Percentiles rank a stretch among this genome's conserved stretches.
Conservation (phyloP, 2,113 vertebrate species). For the Epinephelus lanceolatus region DNA sequence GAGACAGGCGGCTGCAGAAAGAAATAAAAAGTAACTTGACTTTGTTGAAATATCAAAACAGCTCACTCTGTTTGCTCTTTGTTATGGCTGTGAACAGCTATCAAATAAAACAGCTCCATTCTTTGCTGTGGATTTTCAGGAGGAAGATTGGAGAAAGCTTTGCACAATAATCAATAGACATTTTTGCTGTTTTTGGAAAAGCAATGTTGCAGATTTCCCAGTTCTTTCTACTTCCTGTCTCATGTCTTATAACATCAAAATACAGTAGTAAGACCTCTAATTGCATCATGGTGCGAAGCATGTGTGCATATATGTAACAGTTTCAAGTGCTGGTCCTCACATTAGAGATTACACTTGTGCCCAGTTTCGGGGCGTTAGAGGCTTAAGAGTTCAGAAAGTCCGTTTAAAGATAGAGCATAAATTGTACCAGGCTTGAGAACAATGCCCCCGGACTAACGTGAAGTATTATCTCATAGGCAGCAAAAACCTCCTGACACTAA, state of each 20-base stretch:
- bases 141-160: constrained; percentile 3
- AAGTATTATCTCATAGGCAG: constrained; percentile 49
- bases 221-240: not conserved
- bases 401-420: constrained; percentile 25
- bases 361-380: not conserved
- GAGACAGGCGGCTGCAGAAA: not conserved
- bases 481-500: constrained; percentile 60
- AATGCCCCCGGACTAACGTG: constrained; percentile 32
- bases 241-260: not conserved
- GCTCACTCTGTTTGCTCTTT: not conserved
- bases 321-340: not conserved
- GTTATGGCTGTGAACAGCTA: not conserved
- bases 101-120: constrained; percentile 17
- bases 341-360: constrained; percentile 4
- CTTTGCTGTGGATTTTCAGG: not conserved
- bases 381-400: constrained; percentile 30
- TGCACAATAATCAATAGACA: not conserved
- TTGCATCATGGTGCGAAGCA: not conserved
- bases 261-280: not conserved
- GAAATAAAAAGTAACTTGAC: not conserved
- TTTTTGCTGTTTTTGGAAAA: constrained; percentile 10
- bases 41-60: constrained; percentile 27
- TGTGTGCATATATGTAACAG: not conserved
- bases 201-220: not conserved
- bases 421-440: constrained; percentile 42